Base-by-base conservation (phyloP, 2,888 invertebrate genomes). In the Clepsis dumicolana region DNA sequence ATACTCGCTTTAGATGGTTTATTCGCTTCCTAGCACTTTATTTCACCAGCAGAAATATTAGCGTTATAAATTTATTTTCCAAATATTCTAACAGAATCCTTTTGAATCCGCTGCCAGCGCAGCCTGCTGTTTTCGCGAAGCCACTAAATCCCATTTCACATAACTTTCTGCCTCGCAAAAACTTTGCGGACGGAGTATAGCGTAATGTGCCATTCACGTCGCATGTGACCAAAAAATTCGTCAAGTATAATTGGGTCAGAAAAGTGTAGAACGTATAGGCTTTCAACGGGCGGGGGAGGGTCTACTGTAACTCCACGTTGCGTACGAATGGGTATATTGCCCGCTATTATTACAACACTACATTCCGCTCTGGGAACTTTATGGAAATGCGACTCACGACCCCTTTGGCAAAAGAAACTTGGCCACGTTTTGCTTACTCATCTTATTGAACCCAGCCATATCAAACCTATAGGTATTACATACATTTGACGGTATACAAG, bases 321-420 rank as follows among this genome's bases (percentile, higher is more conserved):
- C 89, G 85, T 89, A 87, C 83, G 80, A 87, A 88, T 84, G 79
- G 82, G 82, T 86, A 81, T 87, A 85, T 88, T 88, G 85, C 81
- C 82, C 76, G 79, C 81, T 81, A 85, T 68, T 88, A 88, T 89
- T 90, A 88, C 85, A 83, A 82, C 86, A 89, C 86, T 84, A 87
- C 85, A 90, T 88, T 89, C 81, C 79, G 75, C 77, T 74, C 75
- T 86, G 81, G 81, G 86, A 89, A 87, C 84, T 90, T 90, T 89
- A 90, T 90, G 90, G 86, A 87, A 90, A 90, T 89, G 82, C 77
- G 80, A 82, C 81, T 77, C 80, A 78, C 80, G 87, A 88, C 88
- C 89, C 84, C 88, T 87, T 91, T 91, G 89, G 88, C 89, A 81
- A 78, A 81, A 81, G 81, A 85, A 89, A 88, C 85, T 90, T 87